Evolutionary conservation across 2,888 invertebrate species (phyloP).

Genomic region (Phorcus lineatus): DNA sequence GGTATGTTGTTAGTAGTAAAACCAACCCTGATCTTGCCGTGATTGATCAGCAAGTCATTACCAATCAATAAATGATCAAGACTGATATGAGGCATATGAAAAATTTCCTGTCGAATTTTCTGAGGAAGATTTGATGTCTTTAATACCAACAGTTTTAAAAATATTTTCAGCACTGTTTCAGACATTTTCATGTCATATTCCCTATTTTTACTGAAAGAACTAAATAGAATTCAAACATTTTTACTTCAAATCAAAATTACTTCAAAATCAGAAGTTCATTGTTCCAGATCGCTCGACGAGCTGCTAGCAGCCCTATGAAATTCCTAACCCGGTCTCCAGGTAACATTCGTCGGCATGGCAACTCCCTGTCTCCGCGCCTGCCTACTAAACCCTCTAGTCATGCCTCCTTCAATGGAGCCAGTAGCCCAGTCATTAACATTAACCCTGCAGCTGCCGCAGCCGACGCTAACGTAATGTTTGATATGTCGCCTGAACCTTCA

Average conservation of each 20-base stretch:
- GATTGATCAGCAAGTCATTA: no score
- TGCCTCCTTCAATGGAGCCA: slow-evolving; percentile 7
- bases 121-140: no score
- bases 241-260: no score
- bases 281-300: neutral
- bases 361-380: neutral
- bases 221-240: no score
- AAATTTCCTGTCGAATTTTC: no score
- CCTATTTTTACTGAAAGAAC: no score
- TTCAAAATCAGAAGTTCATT: neutral
- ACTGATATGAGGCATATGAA: no score
- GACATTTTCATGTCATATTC: no score
- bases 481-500: slow-evolving; percentile 20
- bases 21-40: no score
- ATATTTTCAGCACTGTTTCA: no score
- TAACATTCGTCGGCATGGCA: slow-evolving; percentile 1
- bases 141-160: no score
- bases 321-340: slow-evolving; percentile 25
- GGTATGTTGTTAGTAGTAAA: neutral
- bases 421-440: slow-evolving; percentile 28
- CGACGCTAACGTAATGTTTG: neutral
- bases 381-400: slow-evolving; percentile 6
- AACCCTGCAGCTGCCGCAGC: slow-evolving; percentile 23
- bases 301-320: slow-evolving; percentile 24
- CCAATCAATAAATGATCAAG: no score